phyloP scores from a whole-genome alignment of 1,140 invertebrate species.

The Brachionus rotundiformis region DNA sequence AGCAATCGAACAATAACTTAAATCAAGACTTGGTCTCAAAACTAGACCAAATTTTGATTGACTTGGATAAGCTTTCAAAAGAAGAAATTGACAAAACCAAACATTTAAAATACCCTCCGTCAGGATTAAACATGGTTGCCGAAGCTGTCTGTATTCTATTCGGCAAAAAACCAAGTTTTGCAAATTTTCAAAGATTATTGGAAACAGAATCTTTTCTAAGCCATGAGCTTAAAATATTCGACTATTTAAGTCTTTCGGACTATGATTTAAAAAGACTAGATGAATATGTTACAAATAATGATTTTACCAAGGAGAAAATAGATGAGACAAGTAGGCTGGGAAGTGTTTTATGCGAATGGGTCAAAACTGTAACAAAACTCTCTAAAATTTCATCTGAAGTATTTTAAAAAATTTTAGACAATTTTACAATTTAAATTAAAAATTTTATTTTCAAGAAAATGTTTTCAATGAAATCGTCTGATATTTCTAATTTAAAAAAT shows the following conservation, averaged over 20 bases:
- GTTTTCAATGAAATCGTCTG: background rate
- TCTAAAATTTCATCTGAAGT: background rate
- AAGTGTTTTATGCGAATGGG: conserved; percentile 21
- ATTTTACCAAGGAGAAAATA: conserved; percentile 24
- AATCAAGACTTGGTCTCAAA: background rate
- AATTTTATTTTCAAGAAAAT: background rate
- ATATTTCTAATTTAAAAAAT: background rate
- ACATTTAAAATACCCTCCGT: background rate
- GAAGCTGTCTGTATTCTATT: conserved; percentile 31
- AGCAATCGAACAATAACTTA: background rate
- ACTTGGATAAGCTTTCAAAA: background rate
- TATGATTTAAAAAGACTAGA: conserved; percentile 30
- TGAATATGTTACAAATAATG: background rate
- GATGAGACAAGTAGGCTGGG: background rate
- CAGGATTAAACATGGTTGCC: background rate
- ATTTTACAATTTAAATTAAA: background rate
- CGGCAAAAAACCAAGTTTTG: background rate
- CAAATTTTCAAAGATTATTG: conserved; percentile 25
- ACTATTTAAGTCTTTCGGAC: background rate
- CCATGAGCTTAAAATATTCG: background rate
- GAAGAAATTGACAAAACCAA: background rate
- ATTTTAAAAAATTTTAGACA: background rate
- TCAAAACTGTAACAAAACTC: background rate
- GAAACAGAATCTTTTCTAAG: background rate
- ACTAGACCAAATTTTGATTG: background rate